Conservation (phyloP, 2,797 vertebrate species). For the Sylvilagus floridanus region DNA sequence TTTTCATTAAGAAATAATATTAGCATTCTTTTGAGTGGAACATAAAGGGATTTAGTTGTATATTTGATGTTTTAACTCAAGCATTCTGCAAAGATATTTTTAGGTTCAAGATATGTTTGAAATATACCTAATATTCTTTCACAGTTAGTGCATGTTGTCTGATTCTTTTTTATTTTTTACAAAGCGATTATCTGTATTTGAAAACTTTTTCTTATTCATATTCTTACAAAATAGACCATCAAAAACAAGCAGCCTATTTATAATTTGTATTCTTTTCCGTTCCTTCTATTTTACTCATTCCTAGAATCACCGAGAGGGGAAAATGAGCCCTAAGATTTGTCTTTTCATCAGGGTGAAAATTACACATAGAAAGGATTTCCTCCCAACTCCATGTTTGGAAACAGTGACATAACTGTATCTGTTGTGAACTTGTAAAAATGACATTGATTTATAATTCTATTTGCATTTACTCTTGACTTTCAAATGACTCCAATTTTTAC, state of each 20-base stretch:
- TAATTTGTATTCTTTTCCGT: neutral
- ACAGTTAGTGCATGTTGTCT: neutral
- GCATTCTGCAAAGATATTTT: neutral
- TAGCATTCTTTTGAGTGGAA: neutral
- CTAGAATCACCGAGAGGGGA: neutral
- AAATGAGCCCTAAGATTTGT: neutral
- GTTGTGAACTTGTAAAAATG: neutral
- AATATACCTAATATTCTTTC: neutral
- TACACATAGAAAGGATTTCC: neutral
- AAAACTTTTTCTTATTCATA: neutral
- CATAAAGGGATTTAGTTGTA: neutral
- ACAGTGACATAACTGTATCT: neutral
- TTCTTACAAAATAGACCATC: neutral
- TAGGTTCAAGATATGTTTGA: neutral
- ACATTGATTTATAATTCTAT: neutral
- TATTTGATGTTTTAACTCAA: slow-evolving; percentile 6
- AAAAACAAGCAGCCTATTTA: neutral
- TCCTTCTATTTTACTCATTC: neutral
- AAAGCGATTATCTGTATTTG: neutral
- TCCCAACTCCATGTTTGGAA: neutral
- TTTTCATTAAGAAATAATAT: neutral
- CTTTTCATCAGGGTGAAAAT: neutral
- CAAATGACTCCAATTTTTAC: slow-evolving; percentile 5
- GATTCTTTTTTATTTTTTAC: slow-evolving; percentile 29
- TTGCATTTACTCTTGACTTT: neutral